phyloP scores from a whole-genome alignment of 1,140 invertebrate genomes.

The Leguminivora glycinivorella region DNA sequence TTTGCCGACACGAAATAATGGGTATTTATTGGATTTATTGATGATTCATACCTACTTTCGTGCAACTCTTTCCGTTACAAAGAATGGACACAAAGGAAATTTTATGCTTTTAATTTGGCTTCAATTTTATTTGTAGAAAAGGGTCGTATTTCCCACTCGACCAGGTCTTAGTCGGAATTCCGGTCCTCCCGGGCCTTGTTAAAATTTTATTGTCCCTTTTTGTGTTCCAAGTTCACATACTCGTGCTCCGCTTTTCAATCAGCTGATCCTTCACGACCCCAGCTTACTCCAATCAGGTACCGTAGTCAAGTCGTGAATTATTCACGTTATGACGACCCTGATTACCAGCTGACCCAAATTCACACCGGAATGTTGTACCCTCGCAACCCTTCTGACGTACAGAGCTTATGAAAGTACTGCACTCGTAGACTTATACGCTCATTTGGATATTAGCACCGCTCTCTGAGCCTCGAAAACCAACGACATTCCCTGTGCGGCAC shows the following conservation, averaged over 20 bases:
- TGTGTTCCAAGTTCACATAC: background rate
- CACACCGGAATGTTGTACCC: slow-evolving; percentile 37
- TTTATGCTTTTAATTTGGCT: no score
- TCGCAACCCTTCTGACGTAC: slow-evolving; percentile 26
- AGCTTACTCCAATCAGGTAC: slow-evolving; percentile 39
- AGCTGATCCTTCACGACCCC: background rate
- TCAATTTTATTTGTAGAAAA: no score
- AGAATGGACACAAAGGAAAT: no score
- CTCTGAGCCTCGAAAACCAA: slow-evolving; percentile 9
- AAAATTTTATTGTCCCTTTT: background rate
- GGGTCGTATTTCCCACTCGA: no score
- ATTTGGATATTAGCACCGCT: background rate
- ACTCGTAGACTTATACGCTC: slow-evolving; percentile 2
- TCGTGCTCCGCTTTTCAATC: background rate
- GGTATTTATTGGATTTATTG: no score
- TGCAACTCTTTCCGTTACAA: no score
- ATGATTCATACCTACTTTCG: no score
- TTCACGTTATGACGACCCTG: slow-evolving; percentile 50
- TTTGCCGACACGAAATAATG: background rate
- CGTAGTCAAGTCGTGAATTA: slow-evolving; percentile 40
- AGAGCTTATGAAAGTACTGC: background rate
- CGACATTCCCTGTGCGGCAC: slow-evolving; percentile 20
- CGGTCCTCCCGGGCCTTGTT: no score
- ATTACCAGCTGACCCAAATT: slow-evolving; percentile 60
- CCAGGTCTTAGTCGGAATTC: no score